A percentile compares a stretch with the other conserved stretches of the same genome.
Evolutionary conservation across 2,113 vertebrate species (phyloP).

Genomic region (Uropsilus gracilis): DNA sequence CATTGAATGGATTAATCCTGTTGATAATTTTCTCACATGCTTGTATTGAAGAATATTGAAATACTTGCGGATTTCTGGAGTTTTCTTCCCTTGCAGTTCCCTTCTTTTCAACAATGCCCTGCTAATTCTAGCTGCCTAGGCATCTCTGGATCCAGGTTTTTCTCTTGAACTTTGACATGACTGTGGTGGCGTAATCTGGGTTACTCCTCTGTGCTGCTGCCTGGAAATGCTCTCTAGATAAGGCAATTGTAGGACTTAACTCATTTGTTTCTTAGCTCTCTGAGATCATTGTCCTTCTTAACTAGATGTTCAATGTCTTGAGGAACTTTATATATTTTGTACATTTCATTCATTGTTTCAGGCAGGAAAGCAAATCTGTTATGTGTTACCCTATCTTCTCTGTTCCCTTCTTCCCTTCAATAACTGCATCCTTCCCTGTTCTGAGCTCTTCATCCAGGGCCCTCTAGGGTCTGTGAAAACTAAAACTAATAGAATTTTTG

Average conservation of each 20-base stretch:
- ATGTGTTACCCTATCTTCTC: not conserved
- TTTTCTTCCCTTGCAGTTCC: not conserved
- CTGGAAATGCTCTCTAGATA: not conserved
- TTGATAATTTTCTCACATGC: not conserved
- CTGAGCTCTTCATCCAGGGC: not conserved
- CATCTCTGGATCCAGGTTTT: not conserved
- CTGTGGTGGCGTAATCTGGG: not conserved
- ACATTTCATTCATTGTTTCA: not conserved
- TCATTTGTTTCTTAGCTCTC: not conserved
- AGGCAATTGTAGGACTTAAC: not conserved
- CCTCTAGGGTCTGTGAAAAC: not conserved
- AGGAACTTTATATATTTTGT: not conserved
- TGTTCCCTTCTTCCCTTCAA: not conserved
- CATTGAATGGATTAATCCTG: not conserved
- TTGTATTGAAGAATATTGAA: not conserved
- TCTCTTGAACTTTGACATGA: not conserved
- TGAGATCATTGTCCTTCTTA: not conserved
- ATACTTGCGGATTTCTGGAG: no score
- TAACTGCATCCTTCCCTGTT: not conserved
- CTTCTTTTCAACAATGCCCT: not conserved
- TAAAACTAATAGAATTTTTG: not conserved
- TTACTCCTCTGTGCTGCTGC: not conserved
- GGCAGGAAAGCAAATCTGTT: not conserved
- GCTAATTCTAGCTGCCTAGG: not conserved
- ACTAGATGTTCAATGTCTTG: not conserved